Evolutionary conservation across 1,140 invertebrate species (phyloP), one percentile per base, ranked within the genome.

Genomic region (Chymomyza costata): DNA sequence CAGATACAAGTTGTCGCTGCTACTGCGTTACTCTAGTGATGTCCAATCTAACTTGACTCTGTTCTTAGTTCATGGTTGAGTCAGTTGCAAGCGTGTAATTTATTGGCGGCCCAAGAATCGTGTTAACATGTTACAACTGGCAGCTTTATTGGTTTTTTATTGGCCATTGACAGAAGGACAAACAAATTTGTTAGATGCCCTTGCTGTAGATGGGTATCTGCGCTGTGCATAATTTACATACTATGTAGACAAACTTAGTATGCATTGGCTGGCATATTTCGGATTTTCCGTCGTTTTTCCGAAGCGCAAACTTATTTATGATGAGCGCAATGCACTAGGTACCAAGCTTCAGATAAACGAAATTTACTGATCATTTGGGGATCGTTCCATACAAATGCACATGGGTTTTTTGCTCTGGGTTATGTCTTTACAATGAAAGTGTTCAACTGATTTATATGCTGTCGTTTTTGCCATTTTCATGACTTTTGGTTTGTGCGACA

Each of bases 121-220:
- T 67, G 66, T 78, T 78, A 71, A 78, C 71, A 65, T 28, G 34
- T 48, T 18, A 34, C 25, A 15, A 41, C 28, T 80, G 73, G 74
- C 73, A 81, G 74, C 73, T 80, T 80, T 80, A 80, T 80, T 81
- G 73, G 74, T 62, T 84, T 84, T 84, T 84, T 84, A 84, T 84
- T 67, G 82, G 65, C 76, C 74, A 80, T 81, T 81, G 74, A 81
- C 76, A 69, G 74, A 81, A 81, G 74, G 74, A 82, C 73, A 81
- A 81, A 76, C 65, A 47, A 82, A 81, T 66, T 82, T 82, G 57
- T 61, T 61, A 53, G 50, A 13, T 34, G 61, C 44, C 5, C 15
- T 7, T 17, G 14, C 41, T n/a, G 45, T 56, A 58, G 65, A 67
- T 68, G 65, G 66, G 56, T 65, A 64, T 64, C 60, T 64, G 55